Percentiles rank a stretch among this genome's conserved stretches.
phyloP scores from a whole-genome alignment of 2,113 vertebrate genomes.

The Amphiprion percula region DNA sequence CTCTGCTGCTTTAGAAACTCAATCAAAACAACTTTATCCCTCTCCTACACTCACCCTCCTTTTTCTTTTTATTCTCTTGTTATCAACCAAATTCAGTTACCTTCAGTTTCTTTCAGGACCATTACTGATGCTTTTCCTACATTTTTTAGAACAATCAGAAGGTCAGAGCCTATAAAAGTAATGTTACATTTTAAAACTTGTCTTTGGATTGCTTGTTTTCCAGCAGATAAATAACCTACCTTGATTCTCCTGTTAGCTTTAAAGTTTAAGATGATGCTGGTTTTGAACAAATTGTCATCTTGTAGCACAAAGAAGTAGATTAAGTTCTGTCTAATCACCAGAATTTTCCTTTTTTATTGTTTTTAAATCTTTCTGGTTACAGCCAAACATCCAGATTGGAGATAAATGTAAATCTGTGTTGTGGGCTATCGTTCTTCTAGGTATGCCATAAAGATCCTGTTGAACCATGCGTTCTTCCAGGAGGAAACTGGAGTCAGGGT shows the following conservation, averaged over 20 bases:
- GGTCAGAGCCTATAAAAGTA: background rate
- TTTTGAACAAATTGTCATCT: background rate
- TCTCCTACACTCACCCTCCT: background rate
- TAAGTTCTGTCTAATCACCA: background rate
- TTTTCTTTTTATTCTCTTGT: background rate
- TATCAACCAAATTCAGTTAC: background rate
- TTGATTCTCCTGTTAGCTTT: slow-evolving; percentile 15
- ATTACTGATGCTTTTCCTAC: no score
- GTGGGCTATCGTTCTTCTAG: slow-evolving; percentile 68
- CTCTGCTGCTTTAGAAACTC: slow-evolving; percentile 29
- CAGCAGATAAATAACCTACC: slow-evolving; percentile 9
- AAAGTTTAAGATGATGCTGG: background rate
- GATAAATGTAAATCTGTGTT: background rate
- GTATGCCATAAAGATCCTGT: slow-evolving; percentile 97
- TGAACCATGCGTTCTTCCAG: slow-evolving; percentile 99
- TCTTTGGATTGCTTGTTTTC: background rate
- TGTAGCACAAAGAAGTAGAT: background rate
- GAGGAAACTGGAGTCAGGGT: slow-evolving; percentile 98
- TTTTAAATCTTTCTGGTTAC: background rate
- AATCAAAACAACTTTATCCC: slow-evolving; percentile 3
- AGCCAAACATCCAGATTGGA: background rate
- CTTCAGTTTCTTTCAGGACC: no score
- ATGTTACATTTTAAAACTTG: background rate
- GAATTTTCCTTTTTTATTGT: background rate
- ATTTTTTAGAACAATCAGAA: no score